Conservation (phyloP, 2,797 vertebrate genomes). For the Onychomys torridus region DNA sequence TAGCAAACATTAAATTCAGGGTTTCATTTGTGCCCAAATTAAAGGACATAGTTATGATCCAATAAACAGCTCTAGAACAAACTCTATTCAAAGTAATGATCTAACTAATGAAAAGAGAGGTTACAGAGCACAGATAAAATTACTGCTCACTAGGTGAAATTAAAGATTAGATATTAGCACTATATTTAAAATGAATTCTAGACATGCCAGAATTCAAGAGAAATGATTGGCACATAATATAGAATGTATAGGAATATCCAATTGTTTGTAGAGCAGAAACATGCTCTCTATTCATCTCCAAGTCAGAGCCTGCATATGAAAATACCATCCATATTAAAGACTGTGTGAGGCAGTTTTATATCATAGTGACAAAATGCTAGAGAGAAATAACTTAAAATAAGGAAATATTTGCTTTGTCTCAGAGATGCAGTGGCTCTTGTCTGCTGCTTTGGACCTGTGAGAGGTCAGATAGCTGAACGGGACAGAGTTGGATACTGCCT, state of each 20-base stretch:
- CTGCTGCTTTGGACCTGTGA: background rate
- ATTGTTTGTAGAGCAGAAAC: background rate
- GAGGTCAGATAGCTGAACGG: too few species aligned
- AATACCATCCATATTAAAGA: constrained; percentile 10
- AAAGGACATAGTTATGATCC: background rate
- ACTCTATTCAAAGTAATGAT: constrained; percentile 41
- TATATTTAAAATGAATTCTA: constrained; percentile 10
- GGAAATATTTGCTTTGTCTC: background rate
- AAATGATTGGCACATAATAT: background rate
- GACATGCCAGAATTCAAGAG: background rate
- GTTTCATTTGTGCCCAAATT: constrained; percentile 25
- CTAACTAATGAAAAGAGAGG: constrained; percentile 17
- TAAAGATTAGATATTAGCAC: constrained; percentile 44
- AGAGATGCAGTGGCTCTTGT: background rate
- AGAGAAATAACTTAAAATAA: background rate
- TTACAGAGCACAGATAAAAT: background rate
- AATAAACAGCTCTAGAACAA: background rate
- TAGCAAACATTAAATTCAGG: background rate
- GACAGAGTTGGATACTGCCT: too few species aligned
- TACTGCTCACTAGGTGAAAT: background rate
- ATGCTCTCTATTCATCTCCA: background rate
- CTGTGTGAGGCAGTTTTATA: background rate
- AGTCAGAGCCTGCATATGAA: background rate
- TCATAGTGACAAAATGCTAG: background rate
- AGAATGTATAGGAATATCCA: background rate